Percentiles rank a stretch among this genome's conserved stretches.
These are phyloP conservation scores for Anagyrus pseudococci DNA, from an alignment of 2,888 invertebrate genomes.

Conservation along the genomic window DNA sequence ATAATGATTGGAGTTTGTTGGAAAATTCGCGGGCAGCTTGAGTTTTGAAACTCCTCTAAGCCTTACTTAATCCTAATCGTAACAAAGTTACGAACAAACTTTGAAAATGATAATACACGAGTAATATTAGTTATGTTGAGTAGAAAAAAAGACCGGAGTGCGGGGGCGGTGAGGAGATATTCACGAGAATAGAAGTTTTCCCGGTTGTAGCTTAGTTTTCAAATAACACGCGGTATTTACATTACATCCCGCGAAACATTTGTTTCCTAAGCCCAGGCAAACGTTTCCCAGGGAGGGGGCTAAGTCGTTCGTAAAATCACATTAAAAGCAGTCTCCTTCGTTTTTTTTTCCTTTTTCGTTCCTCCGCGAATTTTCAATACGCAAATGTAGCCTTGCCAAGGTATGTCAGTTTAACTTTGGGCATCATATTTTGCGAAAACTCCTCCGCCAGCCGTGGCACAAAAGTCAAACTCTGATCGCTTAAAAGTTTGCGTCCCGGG, in stretches of 20 bases:
- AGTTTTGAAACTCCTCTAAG: background rate
- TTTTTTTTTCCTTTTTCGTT: background rate
- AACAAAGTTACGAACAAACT: slow-evolving; percentile 6
- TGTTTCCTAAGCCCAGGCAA: no score
- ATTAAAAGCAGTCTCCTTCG: no score
- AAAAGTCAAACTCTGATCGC: slow-evolving; percentile 5
- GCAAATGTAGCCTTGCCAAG: no score
- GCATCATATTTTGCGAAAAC: background rate
- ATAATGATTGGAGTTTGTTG: slow-evolving; percentile 4
- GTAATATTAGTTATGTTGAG: no score
- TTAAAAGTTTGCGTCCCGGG: slow-evolving; percentile 2
- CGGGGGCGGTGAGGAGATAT: background rate
- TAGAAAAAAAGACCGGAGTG: background rate
- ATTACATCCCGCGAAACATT: no score
- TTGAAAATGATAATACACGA: slow-evolving; percentile 5
- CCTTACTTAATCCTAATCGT: slow-evolving; percentile 16
- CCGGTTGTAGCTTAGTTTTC: background rate
- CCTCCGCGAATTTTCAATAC: no score
- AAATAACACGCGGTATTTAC: background rate
- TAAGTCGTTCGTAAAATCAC: no score
- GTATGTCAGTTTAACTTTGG: background rate
- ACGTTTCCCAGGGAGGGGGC: no score
- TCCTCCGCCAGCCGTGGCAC: background rate
- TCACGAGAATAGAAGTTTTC: background rate
- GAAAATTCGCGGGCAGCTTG: background rate